Percentiles rank a stretch among this genome's conserved stretches.
Evolutionary conservation across 2,113 vertebrate species (phyloP).

Genomic region (Sinocyclocheilus anshuiensis): DNA sequence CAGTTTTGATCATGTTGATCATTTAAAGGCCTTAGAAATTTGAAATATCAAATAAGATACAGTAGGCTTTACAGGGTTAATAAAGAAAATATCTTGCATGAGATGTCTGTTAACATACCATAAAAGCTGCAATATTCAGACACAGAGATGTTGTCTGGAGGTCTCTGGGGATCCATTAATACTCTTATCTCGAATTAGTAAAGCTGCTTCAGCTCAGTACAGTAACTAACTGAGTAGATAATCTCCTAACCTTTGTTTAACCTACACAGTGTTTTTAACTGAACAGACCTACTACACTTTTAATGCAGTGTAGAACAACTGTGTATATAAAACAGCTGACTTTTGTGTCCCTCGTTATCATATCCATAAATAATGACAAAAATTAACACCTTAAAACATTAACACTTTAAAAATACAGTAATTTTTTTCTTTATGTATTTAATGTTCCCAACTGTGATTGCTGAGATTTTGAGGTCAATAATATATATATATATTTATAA

Average conservation of each 20-base stretch:
- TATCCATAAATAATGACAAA: neutral
- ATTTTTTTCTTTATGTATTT: neutral
- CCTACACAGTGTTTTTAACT: constrained; percentile 1
- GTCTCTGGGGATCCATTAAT: neutral
- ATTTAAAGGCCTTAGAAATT: neutral
- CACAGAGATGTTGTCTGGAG: neutral
- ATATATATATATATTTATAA: too few relatives aligned
- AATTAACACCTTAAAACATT: neutral
- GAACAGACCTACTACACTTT: neutral
- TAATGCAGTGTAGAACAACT: neutral
- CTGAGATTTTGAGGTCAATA: too few relatives aligned
- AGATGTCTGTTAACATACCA: neutral
- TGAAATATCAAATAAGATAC: too few relatives aligned
- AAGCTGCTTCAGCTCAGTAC: constrained; percentile 8
- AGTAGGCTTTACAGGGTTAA: too few relatives aligned
- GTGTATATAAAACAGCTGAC: neutral
- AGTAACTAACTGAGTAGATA: neutral
- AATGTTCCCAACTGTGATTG: neutral
- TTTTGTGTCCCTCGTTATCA: neutral
- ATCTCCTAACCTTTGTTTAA: neutral
- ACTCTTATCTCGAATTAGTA: constrained; percentile 6
- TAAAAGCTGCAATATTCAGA: neutral
- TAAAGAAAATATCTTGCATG: neutral
- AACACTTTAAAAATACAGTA: neutral
- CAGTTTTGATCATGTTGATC: too few relatives aligned